Base-by-base conservation (phyloP, 2,797 vertebrate species). In the Eulemur mongoz region DNA sequence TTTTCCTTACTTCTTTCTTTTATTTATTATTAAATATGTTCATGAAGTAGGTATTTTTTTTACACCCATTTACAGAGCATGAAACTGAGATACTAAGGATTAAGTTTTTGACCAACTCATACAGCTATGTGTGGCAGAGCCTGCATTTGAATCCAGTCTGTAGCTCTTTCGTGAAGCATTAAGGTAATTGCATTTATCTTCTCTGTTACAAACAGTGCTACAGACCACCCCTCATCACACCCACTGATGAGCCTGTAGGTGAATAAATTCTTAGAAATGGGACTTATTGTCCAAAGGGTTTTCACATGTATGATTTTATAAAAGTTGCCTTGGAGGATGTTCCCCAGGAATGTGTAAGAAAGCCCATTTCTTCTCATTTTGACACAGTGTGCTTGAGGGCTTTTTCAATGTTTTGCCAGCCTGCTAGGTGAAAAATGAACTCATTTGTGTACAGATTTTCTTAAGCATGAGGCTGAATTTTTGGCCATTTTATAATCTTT, bases 151-250 rank as follows among this genome's bases (percentile, higher is more conserved):
- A 57, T 80, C 52, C 40, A n/a, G 4, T 17, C n/a, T 59, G 52
- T 2, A 5, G 11, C 14, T 87, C 35, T 54, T 52, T 70, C 14
- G 40, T 38, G 57, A 40, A 83, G 10, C 4, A 4, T 27, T 54
- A 30, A 48, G 43, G 8, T 65, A 43, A 23, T 84, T 82, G 52
- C 1, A 7, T 30, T 35, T 67, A 27, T 50, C 38, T 30, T 3
- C 18, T 38, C 57, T 32, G 57, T 80, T n/a, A 43, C 30, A 15
- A 18, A 12, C 0, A 15, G 7, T 13, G 30, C 13, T 17, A 0
- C 7, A 4, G n/a, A 27, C 9, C 35, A 7, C 14, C 1, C 4
- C 3, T 35, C 15, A 5, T 48, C 27, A 15, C 18, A 8, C 45
- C 22, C 54, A 43, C 30, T 5, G 75, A 43, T 3, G 35, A 69